phyloP scores from a whole-genome alignment of 2,113 vertebrate species.

The Caranx melampygus region DNA sequence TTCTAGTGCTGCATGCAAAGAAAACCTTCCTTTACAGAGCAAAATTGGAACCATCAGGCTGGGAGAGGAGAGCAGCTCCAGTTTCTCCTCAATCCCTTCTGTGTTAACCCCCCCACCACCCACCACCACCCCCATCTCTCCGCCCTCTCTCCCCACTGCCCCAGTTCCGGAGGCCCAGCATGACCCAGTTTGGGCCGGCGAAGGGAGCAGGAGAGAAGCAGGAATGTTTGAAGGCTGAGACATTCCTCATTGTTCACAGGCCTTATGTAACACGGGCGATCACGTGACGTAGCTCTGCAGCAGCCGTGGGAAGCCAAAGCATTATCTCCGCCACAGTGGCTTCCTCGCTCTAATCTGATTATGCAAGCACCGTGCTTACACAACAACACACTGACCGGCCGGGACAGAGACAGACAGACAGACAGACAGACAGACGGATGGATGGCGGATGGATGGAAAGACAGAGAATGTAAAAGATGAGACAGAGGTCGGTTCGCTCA shows the following conservation, averaged over 20 bases:
- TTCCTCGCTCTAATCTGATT: constrained; percentile 78
- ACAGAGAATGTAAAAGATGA: constrained; percentile 20
- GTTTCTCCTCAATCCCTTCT: constrained; percentile 57
- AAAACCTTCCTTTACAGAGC: constrained; percentile 39
- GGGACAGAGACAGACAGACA: constrained; percentile 16
- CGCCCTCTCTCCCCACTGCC: constrained; percentile 74
- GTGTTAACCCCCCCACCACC: neutral
- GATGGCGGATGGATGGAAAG: constrained; percentile 27
- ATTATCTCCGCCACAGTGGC: constrained; percentile 76
- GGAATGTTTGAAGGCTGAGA: constrained; percentile 82
- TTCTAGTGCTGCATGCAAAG: constrained; percentile 20
- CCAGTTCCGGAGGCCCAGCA: constrained; percentile 77
- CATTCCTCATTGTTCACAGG: constrained; percentile 83
- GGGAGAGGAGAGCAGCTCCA: constrained; percentile 50
- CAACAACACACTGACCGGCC: constrained; percentile 46
- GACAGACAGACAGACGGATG: constrained; percentile 17
- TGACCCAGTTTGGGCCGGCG: constrained; percentile 79
- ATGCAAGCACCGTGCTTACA: constrained; percentile 74
- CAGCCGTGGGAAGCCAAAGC: constrained; percentile 76
- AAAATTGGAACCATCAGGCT: constrained; percentile 28
- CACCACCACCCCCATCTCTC: constrained; percentile 25
- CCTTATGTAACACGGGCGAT: constrained; percentile 79
- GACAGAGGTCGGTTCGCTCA: neutral
- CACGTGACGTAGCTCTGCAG: constrained; percentile 79
- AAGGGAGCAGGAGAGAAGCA: constrained; percentile 63